Percentiles rank a stretch among this genome's conserved stretches.
phyloP scores from a whole-genome alignment of 2,113 vertebrate species.

The Crotalus tigris region DNA sequence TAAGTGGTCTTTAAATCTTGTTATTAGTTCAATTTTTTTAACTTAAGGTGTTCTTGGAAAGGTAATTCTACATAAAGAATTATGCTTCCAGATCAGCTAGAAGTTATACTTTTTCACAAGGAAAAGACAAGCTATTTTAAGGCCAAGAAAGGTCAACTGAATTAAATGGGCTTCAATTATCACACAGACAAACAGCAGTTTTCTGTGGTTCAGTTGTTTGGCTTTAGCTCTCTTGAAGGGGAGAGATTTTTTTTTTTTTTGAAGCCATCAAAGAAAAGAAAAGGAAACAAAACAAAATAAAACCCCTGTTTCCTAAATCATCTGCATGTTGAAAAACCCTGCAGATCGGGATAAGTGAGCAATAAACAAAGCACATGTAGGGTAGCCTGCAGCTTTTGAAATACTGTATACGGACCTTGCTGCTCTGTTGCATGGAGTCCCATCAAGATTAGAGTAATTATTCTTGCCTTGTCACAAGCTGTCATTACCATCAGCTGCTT shows the following conservation, averaged over 20 bases:
- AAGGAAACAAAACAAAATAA: constrained; percentile 37
- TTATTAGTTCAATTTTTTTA: neutral
- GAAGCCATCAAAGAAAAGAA: constrained; percentile 59
- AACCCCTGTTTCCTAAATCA: constrained; percentile 56
- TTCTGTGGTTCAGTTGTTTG: constrained; percentile 50
- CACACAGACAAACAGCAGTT: constrained; percentile 46
- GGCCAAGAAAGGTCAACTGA: constrained; percentile 50
- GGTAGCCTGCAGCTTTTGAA: constrained; percentile 47
- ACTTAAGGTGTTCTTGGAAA: neutral
- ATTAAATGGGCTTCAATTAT: constrained; percentile 64
- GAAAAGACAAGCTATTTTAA: constrained; percentile 51
- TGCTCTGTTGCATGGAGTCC: constrained; percentile 45
- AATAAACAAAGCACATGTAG: constrained; percentile 59
- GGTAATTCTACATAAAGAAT: neutral
- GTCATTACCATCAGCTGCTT: neutral
- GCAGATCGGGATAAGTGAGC: constrained; percentile 55
- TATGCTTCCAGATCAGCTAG: constrained; percentile 4
- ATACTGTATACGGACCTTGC: constrained; percentile 43
- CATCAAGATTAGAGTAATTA: constrained; percentile 15
- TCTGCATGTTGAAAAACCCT: constrained; percentile 46
- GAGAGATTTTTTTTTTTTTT: constrained; percentile 69
- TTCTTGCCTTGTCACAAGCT: constrained; percentile 34
- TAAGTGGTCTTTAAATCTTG: neutral
- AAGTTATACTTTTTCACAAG: constrained; percentile 46
- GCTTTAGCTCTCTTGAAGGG: constrained; percentile 47